Conservation (phyloP, 2,888 invertebrate genomes). For the Caenorhabditis sp. region DNA sequence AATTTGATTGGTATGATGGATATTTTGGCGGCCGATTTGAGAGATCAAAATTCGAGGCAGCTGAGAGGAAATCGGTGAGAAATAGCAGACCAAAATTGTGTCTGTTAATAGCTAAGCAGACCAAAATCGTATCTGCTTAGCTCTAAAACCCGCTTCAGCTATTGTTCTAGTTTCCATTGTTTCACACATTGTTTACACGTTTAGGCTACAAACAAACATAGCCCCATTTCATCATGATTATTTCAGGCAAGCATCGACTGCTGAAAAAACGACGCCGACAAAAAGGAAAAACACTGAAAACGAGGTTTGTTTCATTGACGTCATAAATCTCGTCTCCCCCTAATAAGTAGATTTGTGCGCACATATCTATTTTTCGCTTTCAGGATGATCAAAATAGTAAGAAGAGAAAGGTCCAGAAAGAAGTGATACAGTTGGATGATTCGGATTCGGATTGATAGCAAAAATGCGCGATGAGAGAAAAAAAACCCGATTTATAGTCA, state of each 20-base stretch:
- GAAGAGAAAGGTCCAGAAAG: conserved; percentile 16
- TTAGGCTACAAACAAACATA: too few relatives aligned
- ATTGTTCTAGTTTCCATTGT: too few relatives aligned
- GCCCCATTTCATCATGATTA: too few relatives aligned
- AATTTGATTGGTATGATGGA: conserved; percentile 50
- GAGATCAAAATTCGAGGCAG: conserved; percentile 30
- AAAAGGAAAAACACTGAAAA: conserved; percentile 18
- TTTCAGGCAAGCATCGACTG: conserved; percentile 18
- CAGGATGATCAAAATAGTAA: conserved; percentile 29
- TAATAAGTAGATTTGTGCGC: too few relatives aligned
- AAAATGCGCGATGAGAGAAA: background rate
- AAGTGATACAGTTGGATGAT: conserved; percentile 13
- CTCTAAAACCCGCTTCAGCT: too few relatives aligned
- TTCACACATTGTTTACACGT: too few relatives aligned
- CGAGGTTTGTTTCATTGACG: conserved; percentile 13
- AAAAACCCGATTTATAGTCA: background rate
- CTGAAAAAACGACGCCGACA: background rate
- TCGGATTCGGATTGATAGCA: conserved; percentile 26
- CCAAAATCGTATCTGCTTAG: too few relatives aligned
- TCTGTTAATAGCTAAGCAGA: too few relatives aligned
- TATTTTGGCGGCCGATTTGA: conserved; percentile 25
- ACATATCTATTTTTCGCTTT: background rate
- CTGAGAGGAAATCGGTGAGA: conserved; percentile 39
- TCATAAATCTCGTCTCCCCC: too few relatives aligned
- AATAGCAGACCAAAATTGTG: background rate